These are phyloP conservation scores for Octonoba sinensis DNA, from an alignment of 2,888 invertebrate species.

Conservation along the genomic window DNA sequence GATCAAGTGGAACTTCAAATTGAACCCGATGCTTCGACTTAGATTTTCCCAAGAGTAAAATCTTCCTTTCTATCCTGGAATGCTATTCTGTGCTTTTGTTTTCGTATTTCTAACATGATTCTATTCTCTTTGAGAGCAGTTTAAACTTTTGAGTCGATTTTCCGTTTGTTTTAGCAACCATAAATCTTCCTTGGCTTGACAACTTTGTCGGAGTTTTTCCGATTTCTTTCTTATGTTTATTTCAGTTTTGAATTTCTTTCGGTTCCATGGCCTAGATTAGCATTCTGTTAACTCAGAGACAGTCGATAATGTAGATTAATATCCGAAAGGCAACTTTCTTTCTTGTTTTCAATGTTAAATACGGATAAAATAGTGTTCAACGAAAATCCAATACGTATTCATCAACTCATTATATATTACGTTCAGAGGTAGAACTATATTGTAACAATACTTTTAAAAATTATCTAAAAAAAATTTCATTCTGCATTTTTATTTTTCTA, in stretches of 20 bases:
- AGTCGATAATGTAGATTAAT: no score
- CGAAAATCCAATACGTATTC: no score
- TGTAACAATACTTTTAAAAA: no score
- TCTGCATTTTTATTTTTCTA: no score
- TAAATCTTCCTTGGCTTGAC: conserved; percentile 56
- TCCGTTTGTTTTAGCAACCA: conserved; percentile 57
- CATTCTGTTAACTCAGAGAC: conserved; percentile 36
- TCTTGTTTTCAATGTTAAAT: no score
- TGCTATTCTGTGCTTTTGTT: conserved; percentile 7
- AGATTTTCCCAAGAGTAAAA: conserved; percentile 42
- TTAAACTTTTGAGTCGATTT: conserved; percentile 59
- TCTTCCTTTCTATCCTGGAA: conserved; percentile 30
- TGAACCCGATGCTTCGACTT: conserved; percentile 24
- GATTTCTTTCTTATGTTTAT: conserved; percentile 11
- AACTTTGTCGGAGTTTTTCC: conserved; percentile 34
- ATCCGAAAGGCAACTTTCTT: no score
- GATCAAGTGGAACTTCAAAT: conserved; percentile 52
- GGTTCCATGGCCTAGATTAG: conserved; percentile 46
- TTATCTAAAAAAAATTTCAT: no score
- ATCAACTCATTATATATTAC: no score
- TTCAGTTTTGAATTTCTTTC: conserved; percentile 25
- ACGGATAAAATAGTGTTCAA: no score
- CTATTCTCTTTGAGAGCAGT: conserved; percentile 46
- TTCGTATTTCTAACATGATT: conserved; percentile 33
- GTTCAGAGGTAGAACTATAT: no score